Evolutionary conservation across 1,140 invertebrate species (phyloP).

Genomic region (Thaumatotibia leucotreta): DNA sequence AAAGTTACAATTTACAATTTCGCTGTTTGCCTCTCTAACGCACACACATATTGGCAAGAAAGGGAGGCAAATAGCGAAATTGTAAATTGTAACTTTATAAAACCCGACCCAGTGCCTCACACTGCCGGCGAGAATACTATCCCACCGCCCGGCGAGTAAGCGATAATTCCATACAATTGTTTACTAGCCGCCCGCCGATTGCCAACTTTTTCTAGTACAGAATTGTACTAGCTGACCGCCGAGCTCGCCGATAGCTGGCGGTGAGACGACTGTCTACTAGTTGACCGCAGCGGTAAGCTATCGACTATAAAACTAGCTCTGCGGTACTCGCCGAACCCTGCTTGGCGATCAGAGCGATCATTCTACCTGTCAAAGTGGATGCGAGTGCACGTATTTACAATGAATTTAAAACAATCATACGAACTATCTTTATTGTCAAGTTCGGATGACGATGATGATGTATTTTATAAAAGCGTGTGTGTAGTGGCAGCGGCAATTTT

Average conservation of each 20-base stretch:
- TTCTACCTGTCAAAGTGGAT: no score
- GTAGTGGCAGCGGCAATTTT: not conserved
- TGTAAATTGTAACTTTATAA: no score
- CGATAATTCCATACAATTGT: not conserved
- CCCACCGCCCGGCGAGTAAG: not conserved
- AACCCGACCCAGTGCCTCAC: no score
- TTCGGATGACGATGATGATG: not conserved
- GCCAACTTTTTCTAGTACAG: not conserved
- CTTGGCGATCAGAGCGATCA: no score
- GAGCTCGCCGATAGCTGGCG: not conserved
- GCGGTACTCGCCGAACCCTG: no score
- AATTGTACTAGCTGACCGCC: not conserved
- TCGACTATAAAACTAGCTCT: not conserved
- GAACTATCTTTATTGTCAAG: not conserved
- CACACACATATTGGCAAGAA: no score
- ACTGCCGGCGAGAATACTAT: not conserved
- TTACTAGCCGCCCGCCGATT: not conserved
- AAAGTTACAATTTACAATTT: no score
- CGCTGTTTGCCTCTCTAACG: no score
- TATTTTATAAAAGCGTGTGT: not conserved
- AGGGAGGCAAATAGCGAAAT: no score
- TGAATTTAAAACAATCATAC: no score
- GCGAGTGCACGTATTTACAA: no score
- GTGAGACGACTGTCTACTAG: not conserved
- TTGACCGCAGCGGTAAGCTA: not conserved